These are phyloP conservation scores for Haliclona indistincta DNA, from an alignment of 37 sponge, comb jelly and placozoan species.

Conservation along the genomic window DNA sequence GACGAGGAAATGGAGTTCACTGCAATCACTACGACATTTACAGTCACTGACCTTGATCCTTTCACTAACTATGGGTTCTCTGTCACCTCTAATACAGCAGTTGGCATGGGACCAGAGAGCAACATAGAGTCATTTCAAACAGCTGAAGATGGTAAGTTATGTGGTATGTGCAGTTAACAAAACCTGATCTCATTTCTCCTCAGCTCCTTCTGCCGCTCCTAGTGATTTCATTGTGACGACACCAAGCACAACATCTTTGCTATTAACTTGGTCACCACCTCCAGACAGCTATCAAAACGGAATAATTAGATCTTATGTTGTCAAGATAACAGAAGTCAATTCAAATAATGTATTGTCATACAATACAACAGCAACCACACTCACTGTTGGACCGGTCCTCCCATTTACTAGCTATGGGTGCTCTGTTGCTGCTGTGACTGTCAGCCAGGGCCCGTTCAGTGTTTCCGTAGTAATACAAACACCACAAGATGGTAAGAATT, in stretches of 20 bases:
- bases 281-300: background rate
- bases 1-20: background rate
- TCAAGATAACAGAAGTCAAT: background rate
- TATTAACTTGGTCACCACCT: background rate
- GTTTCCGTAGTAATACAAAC: background rate
- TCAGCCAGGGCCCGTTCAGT: background rate
- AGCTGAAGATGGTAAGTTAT: background rate
- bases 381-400: background rate
- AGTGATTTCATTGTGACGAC: background rate
- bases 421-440: conserved; percentile 8
- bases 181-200: background rate
- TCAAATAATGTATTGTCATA: background rate
- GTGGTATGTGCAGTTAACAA: no score
- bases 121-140: background rate
- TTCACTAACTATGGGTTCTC: background rate
- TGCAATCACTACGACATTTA: background rate
- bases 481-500: conserved; percentile 2
- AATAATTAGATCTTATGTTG: background rate
- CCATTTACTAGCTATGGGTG: background rate
- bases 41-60: background rate
- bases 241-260: background rate
- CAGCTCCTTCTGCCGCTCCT: background rate
- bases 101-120: background rate
- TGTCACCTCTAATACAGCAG: background rate
- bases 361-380: background rate